A percentile compares a stretch with the other conserved stretches of the same genome.
Conservation (phyloP, 1,140 invertebrate species). For the Zaprionus ornatus region DNA sequence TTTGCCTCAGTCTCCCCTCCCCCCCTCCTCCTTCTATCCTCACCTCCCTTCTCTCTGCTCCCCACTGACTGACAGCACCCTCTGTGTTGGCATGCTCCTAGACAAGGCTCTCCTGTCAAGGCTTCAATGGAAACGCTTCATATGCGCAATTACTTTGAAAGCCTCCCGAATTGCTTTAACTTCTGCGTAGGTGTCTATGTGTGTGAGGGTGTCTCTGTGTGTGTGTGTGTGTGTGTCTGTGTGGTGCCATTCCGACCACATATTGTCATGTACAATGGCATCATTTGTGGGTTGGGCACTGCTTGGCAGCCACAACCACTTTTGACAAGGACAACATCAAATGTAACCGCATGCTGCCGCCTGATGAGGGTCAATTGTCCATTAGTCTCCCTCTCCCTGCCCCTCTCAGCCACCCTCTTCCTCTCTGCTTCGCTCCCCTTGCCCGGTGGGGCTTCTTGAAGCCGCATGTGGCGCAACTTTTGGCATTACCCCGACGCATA, state of each 20-base stretch:
- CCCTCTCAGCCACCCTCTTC: background rate
- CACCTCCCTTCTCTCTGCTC: background rate
- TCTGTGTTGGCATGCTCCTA: too few relatives aligned
- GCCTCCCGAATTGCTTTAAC: conserved; percentile 20
- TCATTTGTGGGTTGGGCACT: conserved; percentile 65
- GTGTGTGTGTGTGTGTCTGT: conserved; percentile 18
- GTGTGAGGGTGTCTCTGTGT: conserved; percentile 13
- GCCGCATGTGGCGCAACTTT: conserved; percentile 69
- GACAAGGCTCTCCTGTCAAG: background rate
- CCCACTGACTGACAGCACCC: too few relatives aligned
- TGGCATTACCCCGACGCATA: conserved; percentile 44
- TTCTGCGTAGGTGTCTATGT: background rate
- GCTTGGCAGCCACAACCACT: conserved; percentile 36
- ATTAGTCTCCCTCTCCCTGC: conserved; percentile 42
- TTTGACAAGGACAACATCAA: conserved; percentile 61
- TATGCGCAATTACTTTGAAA: conserved; percentile 54
- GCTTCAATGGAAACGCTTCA: conserved; percentile 12
- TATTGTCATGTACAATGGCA: conserved; percentile 80
- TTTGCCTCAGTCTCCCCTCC: background rate
- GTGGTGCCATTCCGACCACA: conserved; percentile 48
- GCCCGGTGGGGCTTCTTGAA: conserved; percentile 25
- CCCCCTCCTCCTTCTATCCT: background rate
- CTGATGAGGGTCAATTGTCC: conserved; percentile 82
- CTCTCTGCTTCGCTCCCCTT: background rate
- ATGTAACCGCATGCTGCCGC: conserved; percentile 75